Conservation (phyloP, 2,797 vertebrate species). For the Petrocephalus schoutedeni region DNA sequence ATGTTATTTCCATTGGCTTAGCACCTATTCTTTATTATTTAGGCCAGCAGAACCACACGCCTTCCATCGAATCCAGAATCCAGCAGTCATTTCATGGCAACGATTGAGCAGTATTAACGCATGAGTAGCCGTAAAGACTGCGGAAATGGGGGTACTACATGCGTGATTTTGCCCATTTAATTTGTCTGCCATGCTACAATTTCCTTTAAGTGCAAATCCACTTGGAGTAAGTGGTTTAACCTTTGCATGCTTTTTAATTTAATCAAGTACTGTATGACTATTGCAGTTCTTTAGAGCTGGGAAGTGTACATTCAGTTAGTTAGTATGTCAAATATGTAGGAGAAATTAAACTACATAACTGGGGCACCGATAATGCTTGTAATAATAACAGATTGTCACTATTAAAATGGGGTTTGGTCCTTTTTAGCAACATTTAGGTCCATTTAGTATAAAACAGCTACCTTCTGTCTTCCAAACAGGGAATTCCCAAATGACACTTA, state of each 20-base stretch:
- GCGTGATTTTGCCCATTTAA: neutral
- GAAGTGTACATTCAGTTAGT: neutral
- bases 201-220: neutral
- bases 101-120: neutral
- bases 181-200: neutral
- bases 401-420: neutral
- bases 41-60: neutral
- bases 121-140: neutral
- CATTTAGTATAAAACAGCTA: neutral
- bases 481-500: neutral
- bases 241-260: neutral
- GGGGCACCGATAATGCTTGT: neutral
- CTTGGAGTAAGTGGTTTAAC: neutral
- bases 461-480: neutral
- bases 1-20: neutral
- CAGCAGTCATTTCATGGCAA: neutral
- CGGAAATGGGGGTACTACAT: neutral
- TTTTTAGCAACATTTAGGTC: neutral
- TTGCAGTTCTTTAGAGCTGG: neutral
- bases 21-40: neutral
- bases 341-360: neutral
- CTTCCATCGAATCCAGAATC: neutral
- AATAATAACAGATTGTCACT: neutral
- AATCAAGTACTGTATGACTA: neutral
- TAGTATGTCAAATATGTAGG: neutral